Evolutionary conservation across 2,888 invertebrate genomes (phyloP).

Genomic region (Quadriops clusia): DNA sequence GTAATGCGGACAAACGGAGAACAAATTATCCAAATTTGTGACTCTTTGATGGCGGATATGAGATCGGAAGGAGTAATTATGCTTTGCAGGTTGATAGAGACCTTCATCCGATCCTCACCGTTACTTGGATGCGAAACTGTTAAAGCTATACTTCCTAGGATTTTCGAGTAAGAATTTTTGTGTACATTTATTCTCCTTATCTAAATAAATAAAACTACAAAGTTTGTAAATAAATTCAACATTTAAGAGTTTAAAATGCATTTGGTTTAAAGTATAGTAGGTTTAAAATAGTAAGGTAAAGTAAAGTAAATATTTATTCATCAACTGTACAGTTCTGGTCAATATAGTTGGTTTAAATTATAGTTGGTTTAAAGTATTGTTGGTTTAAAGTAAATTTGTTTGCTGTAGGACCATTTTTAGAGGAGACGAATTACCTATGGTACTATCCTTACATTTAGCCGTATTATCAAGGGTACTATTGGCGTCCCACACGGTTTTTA

Average conservation of each 20-base stretch:
- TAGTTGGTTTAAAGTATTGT: conserved; percentile 3
- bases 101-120: conserved; percentile 62
- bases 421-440: conserved; percentile 58
- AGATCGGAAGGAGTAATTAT: conserved; percentile 59
- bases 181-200: not conserved
- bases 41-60: conserved; percentile 67
- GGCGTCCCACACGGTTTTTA: conserved; percentile 54
- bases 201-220: conserved; percentile 2
- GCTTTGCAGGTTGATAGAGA: conserved; percentile 62
- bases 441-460: conserved; percentile 66
- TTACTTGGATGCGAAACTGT: conserved; percentile 61
- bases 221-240: not conserved
- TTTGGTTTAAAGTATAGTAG: conserved; percentile 3
- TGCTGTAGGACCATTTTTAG: conserved; percentile 50
- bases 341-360: too few relatives aligned
- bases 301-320: too few relatives aligned
- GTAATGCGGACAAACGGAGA: conserved; percentile 62
- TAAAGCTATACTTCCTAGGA: conserved; percentile 48
- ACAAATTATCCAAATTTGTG: conserved; percentile 56
- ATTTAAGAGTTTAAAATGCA: not conserved
- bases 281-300: conserved; percentile 1
- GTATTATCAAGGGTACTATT: conserved; percentile 68
- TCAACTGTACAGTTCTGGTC: too few relatives aligned
- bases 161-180: conserved; percentile 42
- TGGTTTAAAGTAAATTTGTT: conserved; percentile 8